Conservation (phyloP, 2,888 invertebrate species). For the Oscheius sp. region DNA sequence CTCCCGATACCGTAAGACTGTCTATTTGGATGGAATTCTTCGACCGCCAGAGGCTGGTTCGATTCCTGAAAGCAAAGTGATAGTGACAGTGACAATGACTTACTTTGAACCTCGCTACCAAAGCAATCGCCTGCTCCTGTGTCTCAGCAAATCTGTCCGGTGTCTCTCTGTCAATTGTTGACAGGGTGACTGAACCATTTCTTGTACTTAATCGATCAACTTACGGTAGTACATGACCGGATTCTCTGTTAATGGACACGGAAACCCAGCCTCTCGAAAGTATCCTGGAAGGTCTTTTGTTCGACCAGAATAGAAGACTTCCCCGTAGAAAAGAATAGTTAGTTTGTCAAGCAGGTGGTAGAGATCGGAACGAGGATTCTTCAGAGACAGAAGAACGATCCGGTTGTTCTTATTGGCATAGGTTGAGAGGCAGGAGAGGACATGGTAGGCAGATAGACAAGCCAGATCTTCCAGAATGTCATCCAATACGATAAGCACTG, state of each 20-base stretch:
- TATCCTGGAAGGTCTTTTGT: constrained; percentile 92
- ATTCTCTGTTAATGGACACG: constrained; percentile 95
- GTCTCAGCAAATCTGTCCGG: constrained; percentile 92
- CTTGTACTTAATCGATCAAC: constrained; percentile 73
- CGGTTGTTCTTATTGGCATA: constrained; percentile 88
- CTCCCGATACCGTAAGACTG: constrained; percentile 25
- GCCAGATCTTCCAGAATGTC: constrained; percentile 95
- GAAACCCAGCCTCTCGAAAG: constrained; percentile 93
- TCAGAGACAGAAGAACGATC: constrained; percentile 89
- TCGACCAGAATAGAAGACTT: constrained; percentile 82
- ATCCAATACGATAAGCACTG: constrained; percentile 77
- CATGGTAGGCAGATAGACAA: constrained; percentile 91
- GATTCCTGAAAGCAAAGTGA: background rate
- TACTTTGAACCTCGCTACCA: constrained; percentile 41
- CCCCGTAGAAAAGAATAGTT: constrained; percentile 84
- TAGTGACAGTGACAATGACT: too few species aligned
- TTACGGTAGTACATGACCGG: constrained; percentile 96
- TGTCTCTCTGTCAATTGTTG: constrained; percentile 84
- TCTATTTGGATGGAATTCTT: constrained; percentile 11
- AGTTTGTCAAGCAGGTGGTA: constrained; percentile 93
- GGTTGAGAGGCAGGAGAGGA: constrained; percentile 91
- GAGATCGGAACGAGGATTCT: constrained; percentile 92
- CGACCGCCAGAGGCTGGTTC: background rate
- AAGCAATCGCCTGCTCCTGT: constrained; percentile 77
- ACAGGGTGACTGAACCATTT: constrained; percentile 80